Conservation (phyloP, 2,797 vertebrate genomes). For the Micropoecilia bifurca region DNA sequence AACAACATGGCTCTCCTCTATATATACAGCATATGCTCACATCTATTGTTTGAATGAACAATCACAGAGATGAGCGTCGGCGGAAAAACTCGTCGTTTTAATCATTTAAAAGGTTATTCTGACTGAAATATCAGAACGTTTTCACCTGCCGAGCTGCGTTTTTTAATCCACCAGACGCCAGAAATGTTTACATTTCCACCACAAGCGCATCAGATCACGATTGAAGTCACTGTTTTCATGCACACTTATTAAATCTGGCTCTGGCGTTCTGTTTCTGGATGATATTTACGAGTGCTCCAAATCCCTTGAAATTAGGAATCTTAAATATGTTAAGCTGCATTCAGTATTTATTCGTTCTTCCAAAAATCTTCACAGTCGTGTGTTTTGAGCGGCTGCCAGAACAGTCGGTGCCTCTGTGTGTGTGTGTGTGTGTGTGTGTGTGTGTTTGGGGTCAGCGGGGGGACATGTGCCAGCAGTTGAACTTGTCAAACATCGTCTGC, state of each 20-base stretch:
- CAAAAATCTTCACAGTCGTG: background rate
- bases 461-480: constrained; percentile 49
- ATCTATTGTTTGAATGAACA: constrained; percentile 7
- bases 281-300: background rate
- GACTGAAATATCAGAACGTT: background rate
- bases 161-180: background rate
- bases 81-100: background rate
- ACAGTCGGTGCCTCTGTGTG: background rate
- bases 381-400: constrained; percentile 6
- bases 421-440: background rate
- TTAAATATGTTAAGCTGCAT: background rate
- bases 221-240: constrained; percentile 11
- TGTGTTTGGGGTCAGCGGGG: constrained; percentile 13
- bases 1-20: constrained; percentile 12
- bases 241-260: constrained; percentile 32
- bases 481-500: constrained; percentile 60
- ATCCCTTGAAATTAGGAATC: constrained; percentile 3
- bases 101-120: background rate
- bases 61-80: background rate
- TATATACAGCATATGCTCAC: background rate
- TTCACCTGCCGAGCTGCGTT: background rate
- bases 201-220: background rate
- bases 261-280: constrained; percentile 17
- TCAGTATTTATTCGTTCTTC: background rate
- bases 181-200: background rate